phyloP scores from a whole-genome alignment of 2,113 vertebrate species.

The Ptyas mucosa region DNA sequence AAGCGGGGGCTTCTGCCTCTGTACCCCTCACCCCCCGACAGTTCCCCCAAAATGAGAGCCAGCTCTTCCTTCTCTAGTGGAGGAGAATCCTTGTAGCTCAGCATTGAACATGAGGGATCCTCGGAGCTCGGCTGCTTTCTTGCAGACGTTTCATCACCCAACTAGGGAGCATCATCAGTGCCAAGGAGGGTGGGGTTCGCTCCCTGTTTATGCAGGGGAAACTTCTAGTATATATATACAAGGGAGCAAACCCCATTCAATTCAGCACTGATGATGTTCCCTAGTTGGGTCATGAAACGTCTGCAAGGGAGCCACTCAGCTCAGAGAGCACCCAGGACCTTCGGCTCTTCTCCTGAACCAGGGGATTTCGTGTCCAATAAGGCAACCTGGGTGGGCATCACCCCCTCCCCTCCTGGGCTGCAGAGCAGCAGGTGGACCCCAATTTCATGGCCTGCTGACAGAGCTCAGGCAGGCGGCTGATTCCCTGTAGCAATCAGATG shows the following conservation, averaged over 20 bases:
- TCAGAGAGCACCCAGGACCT: not conserved
- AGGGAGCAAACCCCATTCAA: not conserved
- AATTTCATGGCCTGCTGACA: not conserved
- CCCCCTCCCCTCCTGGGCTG: not conserved
- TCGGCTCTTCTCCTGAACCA: not conserved
- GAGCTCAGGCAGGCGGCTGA: not conserved
- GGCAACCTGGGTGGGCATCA: not conserved
- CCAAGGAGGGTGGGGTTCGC: not conserved
- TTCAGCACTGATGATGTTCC: not conserved
- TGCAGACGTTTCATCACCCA: not conserved
- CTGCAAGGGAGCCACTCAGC: too few relatives aligned
- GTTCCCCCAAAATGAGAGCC: too few relatives aligned
- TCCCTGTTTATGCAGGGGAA: not conserved
- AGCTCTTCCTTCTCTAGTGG: too few relatives aligned
- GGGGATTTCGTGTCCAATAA: not conserved
- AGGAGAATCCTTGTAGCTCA: not conserved
- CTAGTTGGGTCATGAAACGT: not conserved
- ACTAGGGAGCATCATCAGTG: not conserved
- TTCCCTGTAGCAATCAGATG: not conserved
- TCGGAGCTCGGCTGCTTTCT: not conserved
- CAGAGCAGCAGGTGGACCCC: not conserved
- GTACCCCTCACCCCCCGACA: not conserved
- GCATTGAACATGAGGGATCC: not conserved
- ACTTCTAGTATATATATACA: not conserved
- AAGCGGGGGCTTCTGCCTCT: not conserved